Evolutionary conservation across 2,888 invertebrate species (phyloP).

Genomic region (Belgica antarctica): DNA sequence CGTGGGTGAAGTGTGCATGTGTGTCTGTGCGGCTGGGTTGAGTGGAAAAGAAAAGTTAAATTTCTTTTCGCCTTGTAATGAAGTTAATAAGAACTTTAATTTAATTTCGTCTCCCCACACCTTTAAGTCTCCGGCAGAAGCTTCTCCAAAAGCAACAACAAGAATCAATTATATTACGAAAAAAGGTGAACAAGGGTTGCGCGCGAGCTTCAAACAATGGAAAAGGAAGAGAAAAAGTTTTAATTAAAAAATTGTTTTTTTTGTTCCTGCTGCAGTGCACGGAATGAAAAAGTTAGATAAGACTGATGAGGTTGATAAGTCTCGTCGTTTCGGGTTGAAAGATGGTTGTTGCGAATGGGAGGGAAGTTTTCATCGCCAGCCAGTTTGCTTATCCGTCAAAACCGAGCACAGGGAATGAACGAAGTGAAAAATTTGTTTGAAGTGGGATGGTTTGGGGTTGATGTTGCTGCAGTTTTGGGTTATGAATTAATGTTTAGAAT

Average conservation of each 20-base stretch:
- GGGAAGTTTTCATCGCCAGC: constrained; percentile 21
- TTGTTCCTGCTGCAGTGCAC: constrained; percentile 17
- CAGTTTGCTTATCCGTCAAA: constrained; percentile 6
- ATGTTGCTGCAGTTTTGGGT: no score
- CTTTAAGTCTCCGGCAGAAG: background rate
- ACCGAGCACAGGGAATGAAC: no score
- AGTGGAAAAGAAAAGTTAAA: constrained; percentile 2
- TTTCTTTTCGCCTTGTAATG: background rate
- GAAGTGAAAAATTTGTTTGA: no score
- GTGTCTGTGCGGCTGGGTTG: background rate
- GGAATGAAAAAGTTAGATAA: constrained; percentile 15
- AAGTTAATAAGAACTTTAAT: constrained; percentile 39
- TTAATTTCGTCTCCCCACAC: constrained; percentile 25
- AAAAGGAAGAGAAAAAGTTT: constrained; percentile 35
- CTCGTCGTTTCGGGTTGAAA: no score
- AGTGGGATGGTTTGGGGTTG: no score
- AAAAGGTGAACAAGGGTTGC: constrained; percentile 32
- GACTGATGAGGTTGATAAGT: constrained; percentile 36
- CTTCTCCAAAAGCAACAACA: constrained; percentile 12
- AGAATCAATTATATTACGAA: constrained; percentile 31
- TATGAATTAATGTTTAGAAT: no score
- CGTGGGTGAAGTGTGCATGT: background rate
- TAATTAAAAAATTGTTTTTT: constrained; percentile 42
- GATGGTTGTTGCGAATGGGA: constrained; percentile 9
- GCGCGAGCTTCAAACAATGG: background rate